phyloP scores from a whole-genome alignment of 2,888 invertebrate species.

The Yponomeuta malinellus region DNA sequence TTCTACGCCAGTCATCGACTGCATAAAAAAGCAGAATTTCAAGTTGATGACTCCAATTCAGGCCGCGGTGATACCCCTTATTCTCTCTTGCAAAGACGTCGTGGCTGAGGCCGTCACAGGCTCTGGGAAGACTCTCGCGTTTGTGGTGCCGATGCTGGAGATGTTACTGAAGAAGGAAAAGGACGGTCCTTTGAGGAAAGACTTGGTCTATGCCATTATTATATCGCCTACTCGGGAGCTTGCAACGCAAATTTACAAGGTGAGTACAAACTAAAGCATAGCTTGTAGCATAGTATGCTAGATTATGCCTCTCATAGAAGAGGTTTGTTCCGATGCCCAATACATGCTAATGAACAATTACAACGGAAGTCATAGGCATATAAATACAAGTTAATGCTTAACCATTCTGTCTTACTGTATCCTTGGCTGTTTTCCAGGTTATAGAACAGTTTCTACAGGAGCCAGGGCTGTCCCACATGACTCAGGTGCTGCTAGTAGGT shows the following conservation, averaged over 20 bases:
- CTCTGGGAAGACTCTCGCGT: constrained; percentile 98
- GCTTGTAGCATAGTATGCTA: no score
- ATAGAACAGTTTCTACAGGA: constrained; percentile 69
- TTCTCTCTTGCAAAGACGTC: constrained; percentile 95
- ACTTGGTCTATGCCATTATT: constrained; percentile 91
- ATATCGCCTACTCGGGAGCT: constrained; percentile 97
- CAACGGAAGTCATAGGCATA: no score
- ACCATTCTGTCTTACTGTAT: not conserved
- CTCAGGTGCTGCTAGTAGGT: constrained; percentile 83
- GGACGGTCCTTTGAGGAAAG: constrained; percentile 78
- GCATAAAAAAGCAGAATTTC: constrained; percentile 71
- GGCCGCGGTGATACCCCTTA: constrained; percentile 91
- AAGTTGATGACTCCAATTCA: constrained; percentile 79
- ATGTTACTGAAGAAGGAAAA: constrained; percentile 80
- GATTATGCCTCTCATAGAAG: no score
- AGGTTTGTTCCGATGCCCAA: no score
- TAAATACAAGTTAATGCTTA: not conserved
- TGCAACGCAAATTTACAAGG: constrained; percentile 90
- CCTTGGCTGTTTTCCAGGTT: constrained; percentile 42
- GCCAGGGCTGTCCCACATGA: constrained; percentile 60
- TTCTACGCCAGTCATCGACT: constrained; percentile 66
- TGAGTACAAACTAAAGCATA: constrained; percentile 23
- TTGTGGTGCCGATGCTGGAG: constrained; percentile 93
- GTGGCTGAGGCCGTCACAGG: constrained; percentile 99
- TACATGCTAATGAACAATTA: no score